These are phyloP conservation scores for Falco peregrinus DNA, from an alignment of 2,797 vertebrate species.

Conservation along the genomic window DNA sequence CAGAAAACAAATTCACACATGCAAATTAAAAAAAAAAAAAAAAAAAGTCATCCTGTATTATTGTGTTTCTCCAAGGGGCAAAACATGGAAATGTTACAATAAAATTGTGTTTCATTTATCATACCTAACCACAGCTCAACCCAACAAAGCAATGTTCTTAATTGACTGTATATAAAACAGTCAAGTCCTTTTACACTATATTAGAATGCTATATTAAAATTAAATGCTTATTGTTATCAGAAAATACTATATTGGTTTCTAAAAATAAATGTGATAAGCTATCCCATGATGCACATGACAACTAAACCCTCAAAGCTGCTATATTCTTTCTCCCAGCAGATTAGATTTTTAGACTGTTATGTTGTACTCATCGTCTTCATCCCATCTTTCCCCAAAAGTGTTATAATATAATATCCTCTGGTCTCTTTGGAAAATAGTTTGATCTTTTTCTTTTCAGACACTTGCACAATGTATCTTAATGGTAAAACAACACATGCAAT, in stretches of 20 bases:
- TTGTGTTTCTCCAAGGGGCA: neutral
- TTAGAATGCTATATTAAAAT: neutral
- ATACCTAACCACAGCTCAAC: neutral
- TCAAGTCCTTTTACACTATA: neutral
- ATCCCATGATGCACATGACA: neutral
- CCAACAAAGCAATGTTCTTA: neutral
- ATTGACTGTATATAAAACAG: neutral
- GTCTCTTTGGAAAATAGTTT: neutral
- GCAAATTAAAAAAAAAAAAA: neutral
- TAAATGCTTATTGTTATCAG: neutral
- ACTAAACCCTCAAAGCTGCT: neutral
- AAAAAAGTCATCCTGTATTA: neutral
- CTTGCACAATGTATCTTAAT: neutral
- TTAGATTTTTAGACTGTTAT: neutral
- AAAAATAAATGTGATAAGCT: neutral
- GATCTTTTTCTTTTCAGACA: neutral
- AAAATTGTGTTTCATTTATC: neutral
- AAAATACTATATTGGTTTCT: neutral
- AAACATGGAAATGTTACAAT: neutral
- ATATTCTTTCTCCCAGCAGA: neutral
- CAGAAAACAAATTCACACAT: constrained; percentile 20
- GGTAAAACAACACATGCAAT: neutral
- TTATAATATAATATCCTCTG: neutral
- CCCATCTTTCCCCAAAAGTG: neutral
- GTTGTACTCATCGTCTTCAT: neutral